Base-by-base conservation (phyloP, 1,140 invertebrate genomes). In the Ceratitis capitata region DNA sequence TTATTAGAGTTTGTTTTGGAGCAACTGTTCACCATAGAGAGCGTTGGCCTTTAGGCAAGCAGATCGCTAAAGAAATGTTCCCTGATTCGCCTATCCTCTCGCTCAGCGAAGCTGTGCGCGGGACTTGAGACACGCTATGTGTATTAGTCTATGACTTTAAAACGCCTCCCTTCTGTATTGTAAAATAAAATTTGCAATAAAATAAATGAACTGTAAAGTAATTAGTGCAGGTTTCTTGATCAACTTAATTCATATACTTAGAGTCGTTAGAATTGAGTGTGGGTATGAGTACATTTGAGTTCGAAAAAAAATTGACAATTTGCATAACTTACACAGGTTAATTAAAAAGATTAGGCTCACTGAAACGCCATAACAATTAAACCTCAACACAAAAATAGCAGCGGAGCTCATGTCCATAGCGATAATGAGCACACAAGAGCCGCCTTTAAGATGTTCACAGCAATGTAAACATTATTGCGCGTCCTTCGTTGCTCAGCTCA, bases 291-390 rank as follows among this genome's bases (percentile, higher is more conserved):
- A n/a, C n/a, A n/a, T n/a, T n/a, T n/a, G n/a, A n/a, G n/a, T n/a
- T n/a, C n/a, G n/a, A n/a, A n/a, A n/a, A n/a, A 61, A 61, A 61
- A 7, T 26, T 45, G 16, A 14, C 69, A 35, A 78, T 78, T 78
- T 78, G n/a, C 69, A 78, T 78, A 78, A 78, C n/a, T 78, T 78
- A 78, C 42, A 10, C 9, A 6, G 19, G 7, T 9, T 45, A 78
- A 78, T 78, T 78, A 78, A 78, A 78, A 78, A 45, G n/a, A 78
- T 78, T 78, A 78, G 39, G n/a, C n/a, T 45, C 35, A 45, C 39
- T 47, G n/a, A 45, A 78, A 23, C 39, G n/a, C n/a, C 42, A 19
- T 45, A 10, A 5, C 69, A 47, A 78, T 23, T 45, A 45, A 78
- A 78, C 19, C 9, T 7, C 16, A 10, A 16, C 35, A 78, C 35